These are phyloP conservation scores for Argentina silus DNA, from an alignment of 2,797 vertebrate genomes.

Conservation along the genomic window DNA sequence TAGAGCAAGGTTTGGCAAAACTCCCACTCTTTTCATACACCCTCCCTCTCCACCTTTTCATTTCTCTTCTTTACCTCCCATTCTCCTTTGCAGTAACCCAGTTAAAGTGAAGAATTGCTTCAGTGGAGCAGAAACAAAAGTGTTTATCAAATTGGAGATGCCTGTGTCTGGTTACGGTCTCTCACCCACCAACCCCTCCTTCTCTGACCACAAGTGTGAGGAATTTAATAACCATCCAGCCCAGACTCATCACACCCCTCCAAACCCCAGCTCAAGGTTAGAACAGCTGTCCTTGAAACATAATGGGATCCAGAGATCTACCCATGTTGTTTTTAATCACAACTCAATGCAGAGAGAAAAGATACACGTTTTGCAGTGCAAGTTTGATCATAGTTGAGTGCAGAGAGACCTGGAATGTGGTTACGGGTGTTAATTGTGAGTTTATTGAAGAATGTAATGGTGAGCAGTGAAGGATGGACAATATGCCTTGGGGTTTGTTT, in stretches of 20 bases:
- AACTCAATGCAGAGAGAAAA: conserved; percentile 37
- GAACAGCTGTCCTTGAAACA: conserved; percentile 56
- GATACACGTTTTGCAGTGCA: conserved; percentile 10
- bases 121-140: conserved; percentile 62
- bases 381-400: conserved; percentile 45
- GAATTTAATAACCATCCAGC: conserved; percentile 61
- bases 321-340: conserved; percentile 48
- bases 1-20: conserved; percentile 63
- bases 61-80: conserved; percentile 43
- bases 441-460: conserved; percentile 63
- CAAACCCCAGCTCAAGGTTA: conserved; percentile 47
- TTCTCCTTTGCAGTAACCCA: conserved; percentile 55
- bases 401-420: conserved; percentile 49
- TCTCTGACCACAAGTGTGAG: conserved; percentile 49
- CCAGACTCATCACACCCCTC: conserved; percentile 38
- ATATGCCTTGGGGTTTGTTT: conserved; percentile 60
- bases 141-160: conserved; percentile 54
- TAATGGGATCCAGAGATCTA: conserved; percentile 59
- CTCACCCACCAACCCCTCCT: conserved; percentile 30
- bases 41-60: conserved; percentile 40
- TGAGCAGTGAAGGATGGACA: conserved; percentile 45
- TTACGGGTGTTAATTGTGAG: conserved; percentile 59
- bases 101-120: conserved; percentile 59
- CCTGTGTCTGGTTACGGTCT: conserved; percentile 55
- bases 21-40: conserved; percentile 47